Conservation (phyloP, 2,113 vertebrate genomes). For the Rissa tridactyla region DNA sequence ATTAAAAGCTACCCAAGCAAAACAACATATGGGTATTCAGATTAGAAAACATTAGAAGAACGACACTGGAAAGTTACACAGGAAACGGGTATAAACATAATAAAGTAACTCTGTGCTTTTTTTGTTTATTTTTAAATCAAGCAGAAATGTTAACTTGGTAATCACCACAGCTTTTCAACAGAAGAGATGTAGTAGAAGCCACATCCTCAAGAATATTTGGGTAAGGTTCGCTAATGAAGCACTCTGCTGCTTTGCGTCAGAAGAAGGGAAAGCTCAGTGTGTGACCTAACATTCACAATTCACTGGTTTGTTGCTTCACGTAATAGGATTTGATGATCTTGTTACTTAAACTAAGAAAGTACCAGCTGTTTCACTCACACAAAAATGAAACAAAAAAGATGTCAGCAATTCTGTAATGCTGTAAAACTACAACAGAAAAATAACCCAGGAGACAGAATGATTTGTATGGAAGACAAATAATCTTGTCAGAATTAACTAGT, state of each 20-base stretch:
- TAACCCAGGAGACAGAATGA: not conserved
- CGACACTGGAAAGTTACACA: not conserved
- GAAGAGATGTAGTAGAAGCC: not conserved
- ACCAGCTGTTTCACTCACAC: not conserved
- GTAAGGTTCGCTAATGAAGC: not conserved
- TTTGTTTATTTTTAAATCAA: conserved; percentile 11
- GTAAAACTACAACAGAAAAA: not conserved
- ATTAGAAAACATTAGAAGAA: not conserved
- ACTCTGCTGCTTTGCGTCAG: not conserved
- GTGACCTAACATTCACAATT: not conserved
- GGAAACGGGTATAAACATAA: conserved; percentile 13
- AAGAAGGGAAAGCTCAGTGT: not conserved
- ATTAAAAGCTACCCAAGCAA: not conserved
- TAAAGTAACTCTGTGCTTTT: not conserved
- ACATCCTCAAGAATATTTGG: not conserved
- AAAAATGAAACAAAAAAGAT: not conserved
- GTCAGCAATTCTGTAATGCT: not conserved
- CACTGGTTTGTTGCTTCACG: not conserved
- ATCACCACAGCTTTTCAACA: conserved; percentile 1
- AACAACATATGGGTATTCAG: not conserved
- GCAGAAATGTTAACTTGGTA: not conserved
- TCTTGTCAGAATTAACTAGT: not conserved
- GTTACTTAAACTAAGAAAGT: not conserved
- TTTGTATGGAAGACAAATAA: not conserved
- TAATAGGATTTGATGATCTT: not conserved